These are phyloP conservation scores for Xyliphius kryptos DNA, from an alignment of 2,113 vertebrate genomes.

Conservation along the genomic window DNA sequence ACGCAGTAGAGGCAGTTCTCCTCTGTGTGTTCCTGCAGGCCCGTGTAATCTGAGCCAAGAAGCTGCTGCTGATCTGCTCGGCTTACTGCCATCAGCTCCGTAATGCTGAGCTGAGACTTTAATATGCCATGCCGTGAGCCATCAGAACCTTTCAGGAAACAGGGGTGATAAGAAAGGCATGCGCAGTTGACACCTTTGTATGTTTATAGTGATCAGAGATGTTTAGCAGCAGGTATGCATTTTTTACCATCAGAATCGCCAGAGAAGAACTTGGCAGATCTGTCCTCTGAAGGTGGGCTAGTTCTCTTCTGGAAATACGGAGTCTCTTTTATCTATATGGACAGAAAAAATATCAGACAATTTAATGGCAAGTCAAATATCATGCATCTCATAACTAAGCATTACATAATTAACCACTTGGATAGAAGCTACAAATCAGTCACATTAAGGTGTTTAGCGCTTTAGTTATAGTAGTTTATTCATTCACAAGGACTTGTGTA, in stretches of 20 bases:
- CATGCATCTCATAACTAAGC: no score
- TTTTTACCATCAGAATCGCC: constrained; percentile 71
- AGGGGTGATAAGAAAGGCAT: constrained; percentile 22
- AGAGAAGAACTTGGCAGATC: constrained; percentile 68
- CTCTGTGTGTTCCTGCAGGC: constrained; percentile 89
- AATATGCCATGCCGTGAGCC: constrained; percentile 73
- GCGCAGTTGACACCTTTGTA: no score
- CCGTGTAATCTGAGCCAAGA: constrained; percentile 84
- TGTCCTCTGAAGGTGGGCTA: constrained; percentile 79
- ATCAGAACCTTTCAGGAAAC: constrained; percentile 57
- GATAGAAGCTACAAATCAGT: no score
- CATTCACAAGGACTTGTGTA: no score
- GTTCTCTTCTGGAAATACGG: constrained; percentile 93
- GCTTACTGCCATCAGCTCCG: constrained; percentile 85
- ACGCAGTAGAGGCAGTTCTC: constrained; percentile 97
- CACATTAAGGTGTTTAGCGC: no score
- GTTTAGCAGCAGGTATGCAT: not conserved
- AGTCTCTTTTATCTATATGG: constrained; percentile 80
- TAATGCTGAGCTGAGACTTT: constrained; percentile 92
- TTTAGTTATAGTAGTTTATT: no score
- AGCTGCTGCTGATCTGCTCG: constrained; percentile 78
- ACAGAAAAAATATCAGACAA: no score
- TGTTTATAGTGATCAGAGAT: no score
- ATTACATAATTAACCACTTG: no score
- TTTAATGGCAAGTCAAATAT: no score